Percentiles rank a stretch among this genome's conserved stretches.
These are phyloP conservation scores for Oxytorus armatus DNA, from an alignment of 2,888 invertebrate genomes.

Conservation along the genomic window DNA sequence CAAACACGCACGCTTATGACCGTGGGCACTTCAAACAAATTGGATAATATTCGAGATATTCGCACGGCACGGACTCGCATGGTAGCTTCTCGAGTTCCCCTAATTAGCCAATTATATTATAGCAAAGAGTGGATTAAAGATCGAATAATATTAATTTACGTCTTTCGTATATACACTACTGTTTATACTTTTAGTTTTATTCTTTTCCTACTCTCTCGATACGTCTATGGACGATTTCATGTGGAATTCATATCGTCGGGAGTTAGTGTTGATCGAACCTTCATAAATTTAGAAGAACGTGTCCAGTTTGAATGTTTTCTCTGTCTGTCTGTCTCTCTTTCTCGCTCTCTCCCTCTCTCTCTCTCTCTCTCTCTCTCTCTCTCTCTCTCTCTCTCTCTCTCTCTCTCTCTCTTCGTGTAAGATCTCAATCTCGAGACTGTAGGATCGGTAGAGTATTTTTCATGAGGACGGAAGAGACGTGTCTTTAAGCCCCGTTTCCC, in stretches of 20 bases:
- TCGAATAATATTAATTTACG: constrained; percentile 59
- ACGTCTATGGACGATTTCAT: constrained; percentile 14
- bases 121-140: constrained; percentile 48
- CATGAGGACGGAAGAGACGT: no score
- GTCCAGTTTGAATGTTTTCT: no score
- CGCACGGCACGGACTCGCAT: constrained; percentile 4
- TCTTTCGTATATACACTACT: constrained; percentile 2
- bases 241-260: no score
- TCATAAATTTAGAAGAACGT: no score
- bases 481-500: not conserved
- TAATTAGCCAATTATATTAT: constrained; percentile 66
- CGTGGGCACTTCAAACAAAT: constrained; percentile 58
- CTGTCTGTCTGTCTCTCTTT: no score
- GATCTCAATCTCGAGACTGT: not conserved
- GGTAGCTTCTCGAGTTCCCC: constrained; percentile 63
- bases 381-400: constrained; percentile 48
- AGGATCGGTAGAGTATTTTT: constrained; percentile 7
- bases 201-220: not conserved
- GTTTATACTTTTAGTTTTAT: not conserved
- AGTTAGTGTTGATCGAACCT: no score
- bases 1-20: not conserved
- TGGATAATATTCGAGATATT: constrained; percentile 57
- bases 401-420: constrained; percentile 49
- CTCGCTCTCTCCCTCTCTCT: no score
- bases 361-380: constrained; percentile 30